Percentiles rank a stretch among this genome's conserved stretches.
Conservation (phyloP, 2,797 vertebrate species). For the Menidia menidia region DNA sequence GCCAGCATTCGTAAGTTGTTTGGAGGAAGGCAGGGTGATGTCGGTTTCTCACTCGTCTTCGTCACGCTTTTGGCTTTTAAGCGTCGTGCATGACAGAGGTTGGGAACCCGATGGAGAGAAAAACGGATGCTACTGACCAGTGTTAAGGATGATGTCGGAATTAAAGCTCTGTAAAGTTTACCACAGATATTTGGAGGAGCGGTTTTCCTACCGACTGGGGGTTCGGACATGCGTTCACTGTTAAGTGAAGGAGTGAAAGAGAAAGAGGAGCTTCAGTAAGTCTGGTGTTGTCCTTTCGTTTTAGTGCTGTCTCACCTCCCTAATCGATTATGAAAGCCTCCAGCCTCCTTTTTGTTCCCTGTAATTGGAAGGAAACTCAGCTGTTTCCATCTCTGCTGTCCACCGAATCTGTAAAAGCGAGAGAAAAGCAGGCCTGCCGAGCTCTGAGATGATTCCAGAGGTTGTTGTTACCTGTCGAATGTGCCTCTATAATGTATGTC, state of each 20-base stretch:
- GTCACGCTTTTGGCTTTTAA: background rate
- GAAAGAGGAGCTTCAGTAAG: conserved; percentile 5
- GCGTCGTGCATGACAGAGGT: conserved; percentile 27
- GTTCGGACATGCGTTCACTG: conserved; percentile 19
- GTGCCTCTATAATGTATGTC: conserved; percentile 67
- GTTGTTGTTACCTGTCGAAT: conserved; percentile 64
- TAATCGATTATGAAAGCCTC: conserved; percentile 12
- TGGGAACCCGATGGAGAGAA: conserved; percentile 22
- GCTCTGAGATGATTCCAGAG: conserved; percentile 12
- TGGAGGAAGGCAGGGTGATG: conserved; percentile 1
- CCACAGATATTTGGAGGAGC: background rate
- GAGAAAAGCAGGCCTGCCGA: conserved; percentile 13
- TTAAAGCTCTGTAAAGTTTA: conserved; percentile 31
- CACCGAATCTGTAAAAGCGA: conserved; percentile 17
- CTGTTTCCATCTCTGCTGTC: conserved; percentile 7
- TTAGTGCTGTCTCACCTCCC: conserved; percentile 39
- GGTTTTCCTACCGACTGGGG: conserved; percentile 19
- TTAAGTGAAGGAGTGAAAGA: conserved; percentile 1
- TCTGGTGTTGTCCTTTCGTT: conserved; percentile 32
- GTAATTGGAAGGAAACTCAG: conserved; percentile 17
- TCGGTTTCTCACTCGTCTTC: conserved; percentile 4
- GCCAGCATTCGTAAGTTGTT: conserved; percentile 14
- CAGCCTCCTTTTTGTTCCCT: background rate
- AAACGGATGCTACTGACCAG: conserved; percentile 63
- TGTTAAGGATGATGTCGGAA: conserved; percentile 20